phyloP scores from a whole-genome alignment of 2,113 vertebrate species.

The Cranoglanis bouderius region DNA sequence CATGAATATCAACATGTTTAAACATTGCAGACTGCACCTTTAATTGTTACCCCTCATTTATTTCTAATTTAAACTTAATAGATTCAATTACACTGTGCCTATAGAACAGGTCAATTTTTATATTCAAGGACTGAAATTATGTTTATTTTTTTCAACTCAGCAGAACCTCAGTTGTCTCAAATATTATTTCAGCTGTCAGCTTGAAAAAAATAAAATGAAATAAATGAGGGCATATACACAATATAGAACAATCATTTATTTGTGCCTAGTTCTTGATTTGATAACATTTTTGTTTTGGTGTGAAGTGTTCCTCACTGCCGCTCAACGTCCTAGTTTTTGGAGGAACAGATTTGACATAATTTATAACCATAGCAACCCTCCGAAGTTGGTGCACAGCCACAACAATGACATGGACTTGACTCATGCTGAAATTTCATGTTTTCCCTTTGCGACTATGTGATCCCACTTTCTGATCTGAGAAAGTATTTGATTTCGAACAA shows the following conservation, averaged over 20 bases:
- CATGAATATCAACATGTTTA: neutral
- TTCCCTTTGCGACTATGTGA: neutral
- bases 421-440: conserved; percentile 11
- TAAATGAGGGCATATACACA: conserved; percentile 1
- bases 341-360: conserved; percentile 51
- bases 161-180: neutral
- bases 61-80: neutral
- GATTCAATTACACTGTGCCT: neutral
- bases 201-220: neutral
- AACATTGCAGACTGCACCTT: neutral
- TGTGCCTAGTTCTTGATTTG: conserved; percentile 12
- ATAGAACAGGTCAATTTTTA: neutral
- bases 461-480: neutral
- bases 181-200: neutral
- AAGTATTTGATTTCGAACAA: neutral
- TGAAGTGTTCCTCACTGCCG: conserved; percentile 32
- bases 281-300: conserved; percentile 32
- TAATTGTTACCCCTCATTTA: neutral
- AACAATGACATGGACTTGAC: conserved; percentile 26
- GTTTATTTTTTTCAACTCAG: neutral
- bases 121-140: neutral
- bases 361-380: conserved; percentile 57
- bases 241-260: conserved; percentile 1
- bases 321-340: conserved; percentile 50
- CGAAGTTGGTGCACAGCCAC: conserved; percentile 51